phyloP scores from a whole-genome alignment of 2,888 invertebrate species.

The Synanthedon andrenaeformis region DNA sequence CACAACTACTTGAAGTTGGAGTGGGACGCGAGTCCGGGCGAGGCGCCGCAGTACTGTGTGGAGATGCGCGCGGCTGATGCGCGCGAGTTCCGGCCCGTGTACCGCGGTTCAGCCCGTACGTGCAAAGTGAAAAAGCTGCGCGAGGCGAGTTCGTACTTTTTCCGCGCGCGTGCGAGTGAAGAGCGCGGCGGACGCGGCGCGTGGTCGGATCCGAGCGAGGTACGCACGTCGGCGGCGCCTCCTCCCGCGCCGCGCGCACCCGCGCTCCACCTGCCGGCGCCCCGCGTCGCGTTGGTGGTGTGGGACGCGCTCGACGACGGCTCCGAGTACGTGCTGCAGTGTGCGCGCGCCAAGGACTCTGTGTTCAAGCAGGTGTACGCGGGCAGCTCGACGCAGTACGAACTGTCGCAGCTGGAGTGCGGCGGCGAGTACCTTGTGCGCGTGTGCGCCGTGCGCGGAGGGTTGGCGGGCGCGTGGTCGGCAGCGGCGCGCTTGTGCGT shows the following conservation, averaged over 20 bases:
- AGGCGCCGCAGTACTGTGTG: slow-evolving; percentile 82
- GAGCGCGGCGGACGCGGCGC: slow-evolving; percentile 85
- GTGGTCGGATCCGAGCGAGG: slow-evolving; percentile 78
- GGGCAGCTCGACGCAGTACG: slow-evolving; percentile 73
- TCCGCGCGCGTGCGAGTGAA: slow-evolving; percentile 87
- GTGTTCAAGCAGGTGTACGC: slow-evolving; percentile 73
- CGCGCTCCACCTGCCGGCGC: slow-evolving; percentile 63
- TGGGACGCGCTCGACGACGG: slow-evolving; percentile 74
- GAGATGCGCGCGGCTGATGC: slow-evolving; percentile 82
- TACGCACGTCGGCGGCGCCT: slow-evolving; percentile 81
- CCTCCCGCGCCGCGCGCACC: slow-evolving; percentile 85
- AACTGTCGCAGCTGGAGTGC: slow-evolving; percentile 77
- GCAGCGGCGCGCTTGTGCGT: slow-evolving; percentile 69
- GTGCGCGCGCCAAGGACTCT: slow-evolving; percentile 43
- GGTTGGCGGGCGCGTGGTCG: slow-evolving; percentile 79
- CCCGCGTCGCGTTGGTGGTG: slow-evolving; percentile 37
- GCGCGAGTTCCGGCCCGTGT: slow-evolving; percentile 78
- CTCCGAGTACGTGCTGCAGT: slow-evolving; percentile 81
- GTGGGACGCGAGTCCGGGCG: slow-evolving; percentile 82
- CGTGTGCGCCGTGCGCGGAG: slow-evolving; percentile 80
- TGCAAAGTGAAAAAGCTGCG: slow-evolving; percentile 87
- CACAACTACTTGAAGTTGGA: slow-evolving; percentile 88
- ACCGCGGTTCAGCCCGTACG: slow-evolving; percentile 81
- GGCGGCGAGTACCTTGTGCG: slow-evolving; percentile 82
- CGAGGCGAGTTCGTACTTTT: slow-evolving; percentile 84